Conservation (phyloP, 2,113 vertebrate genomes). For the Dicrurus megarhynchus region DNA sequence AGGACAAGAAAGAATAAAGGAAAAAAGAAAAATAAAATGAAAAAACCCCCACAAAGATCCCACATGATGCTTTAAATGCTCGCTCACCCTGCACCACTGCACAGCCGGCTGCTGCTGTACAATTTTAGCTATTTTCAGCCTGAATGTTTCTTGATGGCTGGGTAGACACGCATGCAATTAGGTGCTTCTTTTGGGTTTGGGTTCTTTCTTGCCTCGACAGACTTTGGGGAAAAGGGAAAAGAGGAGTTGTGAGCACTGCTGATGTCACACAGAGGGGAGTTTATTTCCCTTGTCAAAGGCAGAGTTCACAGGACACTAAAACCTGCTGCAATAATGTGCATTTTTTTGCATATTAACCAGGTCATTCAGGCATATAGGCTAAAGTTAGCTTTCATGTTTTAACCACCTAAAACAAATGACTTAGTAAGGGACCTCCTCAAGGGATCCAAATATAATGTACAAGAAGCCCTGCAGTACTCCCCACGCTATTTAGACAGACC, state of each 20-base stretch:
- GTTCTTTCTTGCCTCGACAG: background rate
- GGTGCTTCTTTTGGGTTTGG: background rate
- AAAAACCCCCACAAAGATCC: background rate
- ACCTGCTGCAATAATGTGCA: background rate
- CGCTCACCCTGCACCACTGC: background rate
- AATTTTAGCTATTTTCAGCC: background rate
- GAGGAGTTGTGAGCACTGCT: background rate
- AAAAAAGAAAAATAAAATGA: background rate
- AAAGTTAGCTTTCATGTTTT: background rate
- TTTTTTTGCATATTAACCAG: background rate
- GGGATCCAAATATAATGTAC: background rate
- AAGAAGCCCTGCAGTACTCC: background rate
- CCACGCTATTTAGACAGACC: background rate
- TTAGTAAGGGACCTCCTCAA: background rate
- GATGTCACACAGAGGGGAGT: background rate
- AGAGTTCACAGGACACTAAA: background rate
- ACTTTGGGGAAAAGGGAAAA: background rate
- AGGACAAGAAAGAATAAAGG: background rate
- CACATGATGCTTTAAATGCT: background rate
- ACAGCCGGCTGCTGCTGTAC: background rate
- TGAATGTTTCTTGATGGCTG: background rate
- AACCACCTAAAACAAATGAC: background rate
- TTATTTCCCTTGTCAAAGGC: background rate
- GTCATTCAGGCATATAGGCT: background rate
- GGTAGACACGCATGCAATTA: background rate